Evolutionary conservation across 2,888 invertebrate species (phyloP).

Genomic region (Meganola albula): DNA sequence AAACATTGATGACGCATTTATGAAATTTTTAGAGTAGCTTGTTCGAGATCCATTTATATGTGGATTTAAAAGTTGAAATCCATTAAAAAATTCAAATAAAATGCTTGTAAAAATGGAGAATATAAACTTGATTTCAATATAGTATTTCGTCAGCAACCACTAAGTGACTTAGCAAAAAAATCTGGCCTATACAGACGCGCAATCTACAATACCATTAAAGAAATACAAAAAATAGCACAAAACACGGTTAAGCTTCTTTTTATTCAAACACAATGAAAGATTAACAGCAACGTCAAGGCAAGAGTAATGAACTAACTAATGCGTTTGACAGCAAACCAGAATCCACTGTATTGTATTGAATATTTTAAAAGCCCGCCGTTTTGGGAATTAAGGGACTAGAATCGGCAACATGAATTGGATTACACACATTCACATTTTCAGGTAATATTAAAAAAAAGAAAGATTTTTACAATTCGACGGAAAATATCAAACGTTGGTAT

Average conservation of each 20-base stretch:
- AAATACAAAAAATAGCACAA: slow-evolving; percentile 44
- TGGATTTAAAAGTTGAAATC: too few species aligned
- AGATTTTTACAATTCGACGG: too few species aligned
- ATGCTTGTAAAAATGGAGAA: not conserved
- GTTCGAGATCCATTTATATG: too few species aligned
- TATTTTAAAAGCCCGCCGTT: slow-evolving; percentile 51
- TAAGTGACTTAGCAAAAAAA: slow-evolving; percentile 22
- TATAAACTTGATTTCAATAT: not conserved
- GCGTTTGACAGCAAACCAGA: slow-evolving; percentile 55
- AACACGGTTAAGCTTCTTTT: slow-evolving; percentile 42
- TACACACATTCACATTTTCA: too few species aligned
- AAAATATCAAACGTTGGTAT: too few species aligned
- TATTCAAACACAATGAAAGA: slow-evolving; percentile 60
- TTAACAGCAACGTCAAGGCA: slow-evolving; percentile 54
- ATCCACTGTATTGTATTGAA: slow-evolving; percentile 46
- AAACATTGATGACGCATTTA: too few species aligned
- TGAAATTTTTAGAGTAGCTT: too few species aligned
- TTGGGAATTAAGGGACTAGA: slow-evolving; percentile 34
- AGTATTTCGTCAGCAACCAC: slow-evolving; percentile 20
- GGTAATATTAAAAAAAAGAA: too few species aligned
- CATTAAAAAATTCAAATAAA: too few species aligned
- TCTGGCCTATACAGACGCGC: slow-evolving; percentile 31
- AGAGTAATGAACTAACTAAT: slow-evolving; percentile 66
- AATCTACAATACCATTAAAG: slow-evolving; percentile 35
- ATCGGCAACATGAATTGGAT: slow-evolving; percentile 17